These are phyloP conservation scores for Stegostoma tigrinum DNA, from an alignment of 2,113 vertebrate genomes.

Conservation along the genomic window DNA sequence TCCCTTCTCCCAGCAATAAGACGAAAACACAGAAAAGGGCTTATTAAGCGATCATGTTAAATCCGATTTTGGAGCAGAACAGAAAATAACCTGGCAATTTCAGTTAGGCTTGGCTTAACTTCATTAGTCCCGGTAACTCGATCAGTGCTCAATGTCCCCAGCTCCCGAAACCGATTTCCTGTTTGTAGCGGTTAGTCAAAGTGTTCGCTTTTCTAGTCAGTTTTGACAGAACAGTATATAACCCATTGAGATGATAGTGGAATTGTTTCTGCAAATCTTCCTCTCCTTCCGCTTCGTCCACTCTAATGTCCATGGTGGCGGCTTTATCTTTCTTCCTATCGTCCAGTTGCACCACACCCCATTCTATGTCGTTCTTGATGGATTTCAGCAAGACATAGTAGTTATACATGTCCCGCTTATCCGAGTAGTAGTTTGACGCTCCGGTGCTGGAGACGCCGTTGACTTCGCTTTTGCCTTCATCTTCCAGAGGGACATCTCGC, in stretches of 20 bases:
- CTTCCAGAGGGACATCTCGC: slow-evolving; percentile 78
- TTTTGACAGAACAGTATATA: slow-evolving; percentile 84
- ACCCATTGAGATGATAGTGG: slow-evolving; percentile 84
- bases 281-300: slow-evolving; percentile 64
- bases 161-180: slow-evolving; percentile 82
- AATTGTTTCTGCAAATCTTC: slow-evolving; percentile 85
- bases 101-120: slow-evolving; percentile 35
- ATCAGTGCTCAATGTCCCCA: slow-evolving; percentile 62
- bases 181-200: slow-evolving; percentile 89
- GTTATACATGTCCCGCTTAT: slow-evolving; percentile 84
- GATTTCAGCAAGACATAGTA: slow-evolving; percentile 86
- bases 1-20: slow-evolving; percentile 26
- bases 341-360: slow-evolving; percentile 78
- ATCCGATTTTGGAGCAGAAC: background rate
- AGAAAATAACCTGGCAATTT: slow-evolving; percentile 34
- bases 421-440: slow-evolving; percentile 52
- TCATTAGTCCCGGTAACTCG: background rate
- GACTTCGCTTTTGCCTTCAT: slow-evolving; percentile 55
- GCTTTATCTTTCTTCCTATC: slow-evolving; percentile 65
- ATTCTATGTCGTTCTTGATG: slow-evolving; percentile 89
- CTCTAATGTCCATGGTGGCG: slow-evolving; percentile 53
- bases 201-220: slow-evolving; percentile 84
- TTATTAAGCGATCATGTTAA: slow-evolving; percentile 32
- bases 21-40: slow-evolving; percentile 16
- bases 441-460: slow-evolving; percentile 40